These are phyloP conservation scores for Trachops cirrhosus DNA, from an alignment of 2,797 vertebrate species.

Conservation along the genomic window DNA sequence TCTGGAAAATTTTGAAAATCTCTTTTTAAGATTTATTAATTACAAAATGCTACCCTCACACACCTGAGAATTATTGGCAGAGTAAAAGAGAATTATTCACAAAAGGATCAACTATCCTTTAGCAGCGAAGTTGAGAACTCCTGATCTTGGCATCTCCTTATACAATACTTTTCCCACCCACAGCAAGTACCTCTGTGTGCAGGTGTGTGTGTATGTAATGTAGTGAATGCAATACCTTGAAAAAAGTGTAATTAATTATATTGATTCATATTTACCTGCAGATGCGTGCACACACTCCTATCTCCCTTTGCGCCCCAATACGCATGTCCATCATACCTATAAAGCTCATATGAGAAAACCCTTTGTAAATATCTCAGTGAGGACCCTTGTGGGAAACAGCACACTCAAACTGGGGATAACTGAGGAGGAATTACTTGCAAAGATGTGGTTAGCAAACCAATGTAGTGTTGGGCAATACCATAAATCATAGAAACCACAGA, in stretches of 20 bases:
- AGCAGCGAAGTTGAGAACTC: not conserved
- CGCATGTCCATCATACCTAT: not conserved
- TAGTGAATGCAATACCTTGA: not conserved
- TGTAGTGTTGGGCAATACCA: not conserved
- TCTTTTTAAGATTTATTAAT: not conserved
- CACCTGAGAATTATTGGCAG: not conserved
- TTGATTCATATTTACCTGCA: not conserved
- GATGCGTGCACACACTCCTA: not conserved
- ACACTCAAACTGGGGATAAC: not conserved
- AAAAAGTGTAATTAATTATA: not conserved
- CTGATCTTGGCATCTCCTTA: not conserved
- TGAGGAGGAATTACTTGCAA: not conserved
- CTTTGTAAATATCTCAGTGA: not conserved
- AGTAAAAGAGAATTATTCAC: not conserved
- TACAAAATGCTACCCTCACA: not conserved
- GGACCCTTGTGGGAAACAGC: not conserved
- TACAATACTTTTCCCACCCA: not conserved
- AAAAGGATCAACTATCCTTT: not conserved
- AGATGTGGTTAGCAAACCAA: not conserved
- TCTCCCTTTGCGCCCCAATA: accelerated
- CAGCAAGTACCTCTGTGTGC: not conserved
- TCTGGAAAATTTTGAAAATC: not conserved
- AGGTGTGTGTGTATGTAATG: not conserved
- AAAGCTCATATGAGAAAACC: not conserved
- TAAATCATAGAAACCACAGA: not conserved